Base-by-base conservation (phyloP, 2,113 vertebrate species). In the Hippocampus abdominalis region DNA sequence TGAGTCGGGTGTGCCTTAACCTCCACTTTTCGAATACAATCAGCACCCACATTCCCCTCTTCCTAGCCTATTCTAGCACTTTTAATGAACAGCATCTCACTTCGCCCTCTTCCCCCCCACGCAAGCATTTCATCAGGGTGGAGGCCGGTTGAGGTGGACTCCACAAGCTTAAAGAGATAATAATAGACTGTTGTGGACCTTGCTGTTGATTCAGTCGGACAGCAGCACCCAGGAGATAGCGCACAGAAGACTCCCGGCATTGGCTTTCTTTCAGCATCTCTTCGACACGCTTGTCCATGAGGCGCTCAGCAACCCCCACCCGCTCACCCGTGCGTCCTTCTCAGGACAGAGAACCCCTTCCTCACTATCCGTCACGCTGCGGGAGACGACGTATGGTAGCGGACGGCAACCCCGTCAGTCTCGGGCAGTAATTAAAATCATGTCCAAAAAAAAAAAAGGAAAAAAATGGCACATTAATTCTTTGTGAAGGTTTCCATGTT, bases 161-260 rank as follows among this genome's bases (percentile, higher is more conserved):
- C 83, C 71, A 82, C 72, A 81, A 82, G 73, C 81, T 87, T 86
- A 86, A 90, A 87, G 84, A 89, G 87, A 87, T 89, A 90, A 89
- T 90, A 91, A 90, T 90, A 90, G 89, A 90, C 86, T 83, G 78
- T 81, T 87, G 86, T 80, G 83, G 85, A 81, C 76, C 81, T 84
- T 72, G 80, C 78, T 86, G 87, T 89, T 88, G 86, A 91, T 91
- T 88, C 77, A 83, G 83, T 87, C 76, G 87, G 88, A 91, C 88
- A 90, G 89, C 82, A 79, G 73, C 84, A 85, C 89, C 78, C 88
- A 81, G 64, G 88, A 86, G 74, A 75, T 68, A 62, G 66, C 63
- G 77, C 68, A 48, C 77, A 78, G 73, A 65, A 80, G 69, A 71
- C 75, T 84, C 74, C 71, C 73, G 77, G 71, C 81, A 79, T 83